These are phyloP conservation scores for Prionailurus viverrinus DNA, from an alignment of 2,113 vertebrate genomes.

Conservation along the genomic window DNA sequence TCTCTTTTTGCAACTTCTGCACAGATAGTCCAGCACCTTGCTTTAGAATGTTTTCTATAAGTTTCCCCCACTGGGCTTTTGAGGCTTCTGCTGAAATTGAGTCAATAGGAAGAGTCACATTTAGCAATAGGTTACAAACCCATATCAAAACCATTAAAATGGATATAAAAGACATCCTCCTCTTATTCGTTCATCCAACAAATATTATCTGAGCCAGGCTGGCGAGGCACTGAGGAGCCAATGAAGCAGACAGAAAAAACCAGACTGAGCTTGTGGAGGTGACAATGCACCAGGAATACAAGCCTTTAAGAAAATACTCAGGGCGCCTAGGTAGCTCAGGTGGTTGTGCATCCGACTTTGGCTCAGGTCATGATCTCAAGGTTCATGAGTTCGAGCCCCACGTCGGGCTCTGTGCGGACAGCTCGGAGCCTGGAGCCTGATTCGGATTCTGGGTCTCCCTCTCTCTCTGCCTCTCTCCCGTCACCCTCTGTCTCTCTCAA, in stretches of 20 bases:
- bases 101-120: background rate
- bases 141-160: background rate
- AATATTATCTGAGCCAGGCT: background rate
- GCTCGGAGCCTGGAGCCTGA: too few relatives aligned
- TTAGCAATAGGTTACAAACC: background rate
- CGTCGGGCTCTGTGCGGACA: too few relatives aligned
- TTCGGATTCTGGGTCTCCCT: too few relatives aligned
- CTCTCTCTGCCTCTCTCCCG: too few relatives aligned
- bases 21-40: background rate
- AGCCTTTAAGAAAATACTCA: background rate
- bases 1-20: background rate
- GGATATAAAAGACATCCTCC: background rate
- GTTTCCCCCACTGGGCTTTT: background rate
- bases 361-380: too few relatives aligned
- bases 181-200: background rate
- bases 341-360: too few relatives aligned
- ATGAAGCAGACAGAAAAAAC: too few relatives aligned
- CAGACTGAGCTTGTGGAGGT: accelerated
- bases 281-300: accelerated
- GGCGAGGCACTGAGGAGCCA: too few relatives aligned
- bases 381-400: too few relatives aligned
- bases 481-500: too few relatives aligned
- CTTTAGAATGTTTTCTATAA: background rate
- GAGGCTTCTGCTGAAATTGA: background rate
- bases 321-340: too few relatives aligned